Evolutionary conservation across 2,797 vertebrate species (phyloP).

Genomic region (Pitangus sulphuratus): DNA sequence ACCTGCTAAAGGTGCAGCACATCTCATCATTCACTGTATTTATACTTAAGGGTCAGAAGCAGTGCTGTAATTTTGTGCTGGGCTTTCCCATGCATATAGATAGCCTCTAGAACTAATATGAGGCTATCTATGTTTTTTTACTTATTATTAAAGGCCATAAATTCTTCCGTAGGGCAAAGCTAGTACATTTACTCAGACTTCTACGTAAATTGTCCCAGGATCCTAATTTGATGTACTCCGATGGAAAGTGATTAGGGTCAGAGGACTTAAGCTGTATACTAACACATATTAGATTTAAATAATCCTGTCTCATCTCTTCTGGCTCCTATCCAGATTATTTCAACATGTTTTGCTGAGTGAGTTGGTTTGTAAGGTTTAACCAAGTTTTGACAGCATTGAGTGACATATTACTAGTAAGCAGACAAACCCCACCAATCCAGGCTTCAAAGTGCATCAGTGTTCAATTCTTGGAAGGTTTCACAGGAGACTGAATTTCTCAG

Average conservation of each 20-base stretch:
- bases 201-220: slow-evolving; percentile 41
- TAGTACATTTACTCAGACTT: not conserved
- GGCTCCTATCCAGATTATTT: slow-evolving; percentile 45
- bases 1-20: not conserved
- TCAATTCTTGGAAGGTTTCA: not conserved
- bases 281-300: slow-evolving; percentile 70
- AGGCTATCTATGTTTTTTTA: not conserved
- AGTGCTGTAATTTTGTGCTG: not conserved
- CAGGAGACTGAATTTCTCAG: not conserved
- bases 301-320: slow-evolving; percentile 68
- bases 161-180: not conserved
- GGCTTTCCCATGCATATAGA: not conserved
- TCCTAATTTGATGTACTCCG: slow-evolving; percentile 26
- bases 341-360: slow-evolving; percentile 39
- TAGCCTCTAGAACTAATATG: not conserved
- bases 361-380: slow-evolving; percentile 3
- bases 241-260: slow-evolving; percentile 67
- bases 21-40: not conserved
- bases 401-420: not conserved
- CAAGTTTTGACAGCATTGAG: not conserved
- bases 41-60: not conserved
- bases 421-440: not conserved
- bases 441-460: not conserved
- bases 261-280: slow-evolving; percentile 63
- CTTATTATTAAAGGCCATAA: not conserved